A percentile compares a stretch with the other conserved stretches of the same genome.
Conservation (phyloP, 2,797 vertebrate genomes). For the Microcaecilia unicolor region DNA sequence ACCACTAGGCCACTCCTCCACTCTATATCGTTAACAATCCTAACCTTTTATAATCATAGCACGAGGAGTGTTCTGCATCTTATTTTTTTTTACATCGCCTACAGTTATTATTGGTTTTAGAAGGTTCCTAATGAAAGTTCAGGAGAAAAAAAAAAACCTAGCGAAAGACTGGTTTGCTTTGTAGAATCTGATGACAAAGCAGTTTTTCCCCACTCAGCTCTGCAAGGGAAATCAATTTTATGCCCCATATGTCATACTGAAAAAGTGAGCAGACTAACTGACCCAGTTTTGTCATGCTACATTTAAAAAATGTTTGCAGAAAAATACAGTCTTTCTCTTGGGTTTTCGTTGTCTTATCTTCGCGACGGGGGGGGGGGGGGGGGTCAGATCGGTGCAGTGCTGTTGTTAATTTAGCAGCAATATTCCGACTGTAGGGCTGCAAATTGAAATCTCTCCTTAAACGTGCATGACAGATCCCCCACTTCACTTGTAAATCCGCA, state of each 20-base stretch:
- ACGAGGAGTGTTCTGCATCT: too few species aligned
- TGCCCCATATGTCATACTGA: too few species aligned
- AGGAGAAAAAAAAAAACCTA: background rate
- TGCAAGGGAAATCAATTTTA: background rate
- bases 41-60: too few species aligned
- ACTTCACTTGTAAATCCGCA: slow-evolving; percentile 24
- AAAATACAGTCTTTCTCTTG: background rate
- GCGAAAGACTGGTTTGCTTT: background rate
- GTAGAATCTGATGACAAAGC: background rate
- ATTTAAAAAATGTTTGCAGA: background rate
- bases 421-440: background rate
- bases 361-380: background rate
- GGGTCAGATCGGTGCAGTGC: background rate
- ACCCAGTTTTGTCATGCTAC: background rate
- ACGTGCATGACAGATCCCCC: background rate
- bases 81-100: background rate
- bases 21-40: too few species aligned
- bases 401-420: background rate
- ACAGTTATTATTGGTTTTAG: background rate
- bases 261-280: background rate
- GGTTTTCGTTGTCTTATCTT: background rate
- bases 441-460: slow-evolving; percentile 9
- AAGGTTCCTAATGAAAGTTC: background rate
- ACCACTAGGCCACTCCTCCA: too few species aligned
- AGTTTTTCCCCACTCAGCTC: background rate